phyloP scores from a whole-genome alignment of 1,140 invertebrate species.

The Liolophura sinensis region DNA sequence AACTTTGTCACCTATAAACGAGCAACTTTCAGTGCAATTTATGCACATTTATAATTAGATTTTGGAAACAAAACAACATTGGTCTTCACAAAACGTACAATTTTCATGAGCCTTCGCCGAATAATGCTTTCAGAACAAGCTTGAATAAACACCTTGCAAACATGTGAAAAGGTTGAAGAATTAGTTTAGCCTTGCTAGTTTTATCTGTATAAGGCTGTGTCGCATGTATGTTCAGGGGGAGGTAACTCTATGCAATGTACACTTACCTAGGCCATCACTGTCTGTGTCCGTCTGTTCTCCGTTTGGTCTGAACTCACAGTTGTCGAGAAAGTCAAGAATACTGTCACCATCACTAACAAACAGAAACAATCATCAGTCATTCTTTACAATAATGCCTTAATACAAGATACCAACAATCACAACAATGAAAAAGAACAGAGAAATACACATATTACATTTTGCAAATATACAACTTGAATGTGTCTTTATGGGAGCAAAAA shows the following conservation, averaged over 20 bases:
- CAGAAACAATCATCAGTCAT: not conserved
- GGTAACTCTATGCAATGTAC: not conserved
- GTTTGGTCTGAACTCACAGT: constrained; percentile 78
- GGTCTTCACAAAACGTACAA: not conserved
- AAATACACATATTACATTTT: too few relatives aligned
- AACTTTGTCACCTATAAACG: too few relatives aligned
- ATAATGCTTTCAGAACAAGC: constrained; percentile 6
- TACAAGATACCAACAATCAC: not conserved
- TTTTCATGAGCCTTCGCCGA: constrained; percentile 10
- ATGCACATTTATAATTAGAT: not conserved
- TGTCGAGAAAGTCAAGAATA: constrained; percentile 67
- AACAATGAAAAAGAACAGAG: not conserved
- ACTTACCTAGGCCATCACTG: constrained; percentile 52
- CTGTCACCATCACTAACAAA: constrained; percentile 30
- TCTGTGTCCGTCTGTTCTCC: constrained; percentile 74
- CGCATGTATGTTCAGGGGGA: not conserved
- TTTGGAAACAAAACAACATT: constrained; percentile 7
- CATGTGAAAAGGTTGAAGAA: too few relatives aligned
- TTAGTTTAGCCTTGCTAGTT: constrained; percentile 6
- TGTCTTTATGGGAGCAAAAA: constrained; percentile 8
- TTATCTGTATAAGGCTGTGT: constrained; percentile 7
- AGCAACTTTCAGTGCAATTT: too few relatives aligned
- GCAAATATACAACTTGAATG: not conserved
- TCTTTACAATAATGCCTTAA: not conserved
- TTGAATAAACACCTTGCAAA: too few relatives aligned